phyloP scores from a whole-genome alignment of 1,140 invertebrate species.

The Musca domestica region DNA sequence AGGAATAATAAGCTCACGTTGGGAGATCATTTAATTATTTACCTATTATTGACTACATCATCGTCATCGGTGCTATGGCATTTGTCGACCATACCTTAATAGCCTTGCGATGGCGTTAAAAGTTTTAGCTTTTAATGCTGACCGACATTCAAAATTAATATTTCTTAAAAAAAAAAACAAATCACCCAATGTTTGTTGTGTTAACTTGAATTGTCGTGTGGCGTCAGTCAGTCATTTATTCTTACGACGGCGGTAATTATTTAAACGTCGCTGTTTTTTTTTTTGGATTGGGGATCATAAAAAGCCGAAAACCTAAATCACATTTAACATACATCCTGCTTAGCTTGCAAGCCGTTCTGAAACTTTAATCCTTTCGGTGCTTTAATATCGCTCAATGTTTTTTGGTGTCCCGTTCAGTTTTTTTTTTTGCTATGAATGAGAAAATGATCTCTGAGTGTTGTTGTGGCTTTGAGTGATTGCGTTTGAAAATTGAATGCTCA shows the following conservation, averaged over 20 bases:
- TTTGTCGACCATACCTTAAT: too few relatives aligned
- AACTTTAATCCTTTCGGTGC: conserved; percentile 1
- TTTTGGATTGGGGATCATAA: neutral
- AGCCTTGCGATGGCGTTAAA: too few relatives aligned
- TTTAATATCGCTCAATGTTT: neutral
- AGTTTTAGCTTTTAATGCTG: too few relatives aligned
- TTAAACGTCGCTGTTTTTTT: neutral
- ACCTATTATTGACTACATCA: too few relatives aligned
- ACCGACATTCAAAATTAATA: too few relatives aligned
- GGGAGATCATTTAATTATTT: too few relatives aligned
- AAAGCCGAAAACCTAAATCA: neutral
- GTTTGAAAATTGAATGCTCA: conserved; percentile 11
- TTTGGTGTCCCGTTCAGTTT: neutral
- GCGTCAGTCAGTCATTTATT: conserved; percentile 18
- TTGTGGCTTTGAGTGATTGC: neutral
- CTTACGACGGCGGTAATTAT: too few relatives aligned
- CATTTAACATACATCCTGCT: conserved; percentile 19
- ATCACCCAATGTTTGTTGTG: neutral
- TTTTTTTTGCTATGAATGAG: neutral
- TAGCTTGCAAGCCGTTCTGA: neutral
- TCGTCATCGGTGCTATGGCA: too few relatives aligned
- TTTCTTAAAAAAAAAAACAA: too few relatives aligned
- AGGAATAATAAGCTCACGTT: too few relatives aligned
- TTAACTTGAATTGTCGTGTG: conserved; percentile 14
- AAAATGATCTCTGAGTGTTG: too few relatives aligned